These are phyloP conservation scores for Tricholauxania praeusta DNA, from an alignment of 2,888 invertebrate genomes.

Conservation along the genomic window DNA sequence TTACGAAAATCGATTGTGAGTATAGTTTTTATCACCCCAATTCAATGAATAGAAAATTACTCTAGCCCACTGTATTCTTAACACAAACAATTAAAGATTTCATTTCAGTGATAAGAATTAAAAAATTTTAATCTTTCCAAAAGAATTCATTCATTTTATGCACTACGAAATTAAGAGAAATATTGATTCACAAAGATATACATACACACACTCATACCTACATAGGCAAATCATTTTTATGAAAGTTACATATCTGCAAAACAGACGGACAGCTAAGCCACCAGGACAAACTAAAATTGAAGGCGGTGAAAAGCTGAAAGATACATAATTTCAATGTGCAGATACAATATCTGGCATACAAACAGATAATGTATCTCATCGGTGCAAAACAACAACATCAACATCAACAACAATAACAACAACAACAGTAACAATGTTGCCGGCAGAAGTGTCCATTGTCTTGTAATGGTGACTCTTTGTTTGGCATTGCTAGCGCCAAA, in stretches of 20 bases:
- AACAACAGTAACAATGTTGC: too few relatives aligned
- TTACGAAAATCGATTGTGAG: too few relatives aligned
- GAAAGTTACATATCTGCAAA: background rate
- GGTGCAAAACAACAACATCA: conserved; percentile 5
- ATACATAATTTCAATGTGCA: conserved; percentile 32
- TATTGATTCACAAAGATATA: conserved; percentile 18
- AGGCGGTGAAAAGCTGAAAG: conserved; percentile 35
- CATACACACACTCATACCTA: background rate
- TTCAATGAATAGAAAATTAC: too few relatives aligned
- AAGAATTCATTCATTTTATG: conserved; percentile 29
- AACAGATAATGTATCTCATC: conserved; percentile 22
- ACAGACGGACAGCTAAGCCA: background rate
- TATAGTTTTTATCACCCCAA: too few relatives aligned
- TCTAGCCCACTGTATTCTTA: background rate
- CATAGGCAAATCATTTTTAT: background rate
- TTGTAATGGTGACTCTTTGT: background rate
- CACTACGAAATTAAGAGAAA: conserved; percentile 28
- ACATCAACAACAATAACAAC: background rate
- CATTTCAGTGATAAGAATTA: conserved; percentile 20
- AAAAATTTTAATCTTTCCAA: conserved; percentile 21
- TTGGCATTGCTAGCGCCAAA: background rate
- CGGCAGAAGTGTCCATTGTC: conserved; percentile 29
- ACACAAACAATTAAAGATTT: conserved; percentile 18
- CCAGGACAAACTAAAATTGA: conserved; percentile 23
- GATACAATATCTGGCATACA: conserved; percentile 31